Base-by-base conservation (phyloP, 1,140 invertebrate genomes). In the Zaprionus gabonicus region DNA sequence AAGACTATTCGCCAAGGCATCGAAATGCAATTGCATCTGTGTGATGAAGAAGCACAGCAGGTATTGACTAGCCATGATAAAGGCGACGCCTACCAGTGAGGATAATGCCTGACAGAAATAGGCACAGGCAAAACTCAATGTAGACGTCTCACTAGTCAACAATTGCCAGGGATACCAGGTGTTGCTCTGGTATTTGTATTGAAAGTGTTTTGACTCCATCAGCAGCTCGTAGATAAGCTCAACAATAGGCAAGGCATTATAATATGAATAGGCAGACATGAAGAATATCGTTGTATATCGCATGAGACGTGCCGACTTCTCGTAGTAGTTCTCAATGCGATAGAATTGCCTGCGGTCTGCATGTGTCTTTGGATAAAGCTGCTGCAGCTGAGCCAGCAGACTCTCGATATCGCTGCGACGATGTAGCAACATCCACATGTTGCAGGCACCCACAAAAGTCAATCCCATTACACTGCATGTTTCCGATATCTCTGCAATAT, bases 101-200 rank as follows among this genome's bases (percentile, higher is more conserved):
- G 68, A 81, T 12, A 78, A 0, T 7, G 65, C 51, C 38, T 91
- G 81, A 34, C 68, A 78, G 0, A 88, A 3, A 49, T 81, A 81
- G 7, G 76, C 66, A 0, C 27, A 5, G 0, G 38, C 3, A 34
- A 90, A 91, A 7, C 69, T 55, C 2, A 66, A 0, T 0, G 20
- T 3, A 0, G 84, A 75, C 1, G 70, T 55, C 0, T 71, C 70
- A 0, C 46, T 5, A 0, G 38, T 15, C 6, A 59, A 10, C 28
- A 67, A 60, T 1, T 64, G 76, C 90, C 90, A 91, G 5, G 90
- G 90, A 76, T 91, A 91, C 90, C 90, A 91, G 13, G 90, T 91
- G 62, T 84, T 80, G 6, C 78, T 84, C 62, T 91, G 90, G 12
- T 62, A 74, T 20, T 67, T 82, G 44, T 66, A 91, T 1, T 41